A percentile compares a stretch with the other conserved stretches of the same genome.
phyloP scores from a whole-genome alignment of 2,113 vertebrate species.

The Myocastor coypus region DNA sequence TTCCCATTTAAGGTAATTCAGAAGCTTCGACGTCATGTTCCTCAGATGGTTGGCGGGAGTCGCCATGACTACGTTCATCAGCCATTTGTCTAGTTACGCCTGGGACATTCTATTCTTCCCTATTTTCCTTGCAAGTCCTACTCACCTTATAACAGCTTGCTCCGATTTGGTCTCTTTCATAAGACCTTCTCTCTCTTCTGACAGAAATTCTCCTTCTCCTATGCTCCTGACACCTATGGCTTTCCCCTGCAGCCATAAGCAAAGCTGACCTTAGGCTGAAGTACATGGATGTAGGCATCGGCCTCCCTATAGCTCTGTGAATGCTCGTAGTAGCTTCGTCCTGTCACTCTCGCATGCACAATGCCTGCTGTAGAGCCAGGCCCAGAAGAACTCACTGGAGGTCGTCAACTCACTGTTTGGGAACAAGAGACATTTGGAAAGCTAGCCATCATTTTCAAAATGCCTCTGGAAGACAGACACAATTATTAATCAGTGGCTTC shows the following conservation, averaged over 20 bases:
- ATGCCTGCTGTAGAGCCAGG: background rate
- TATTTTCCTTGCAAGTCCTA: background rate
- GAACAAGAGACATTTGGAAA: constrained; percentile 20
- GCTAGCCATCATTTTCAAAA: constrained; percentile 43
- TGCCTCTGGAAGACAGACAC: background rate
- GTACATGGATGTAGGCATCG: background rate
- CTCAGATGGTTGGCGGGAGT: background rate
- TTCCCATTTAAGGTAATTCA: background rate
- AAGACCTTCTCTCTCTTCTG: background rate
- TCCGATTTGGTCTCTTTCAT: background rate
- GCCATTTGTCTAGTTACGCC: background rate
- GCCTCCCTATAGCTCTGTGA: background rate
- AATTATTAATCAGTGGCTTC: constrained; percentile 57
- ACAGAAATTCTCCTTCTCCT: background rate
- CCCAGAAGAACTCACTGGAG: background rate
- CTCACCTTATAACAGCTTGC: background rate
- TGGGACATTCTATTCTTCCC: too few relatives aligned
- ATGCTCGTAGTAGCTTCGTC: background rate
- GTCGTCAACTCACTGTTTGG: background rate
- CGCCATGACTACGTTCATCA: background rate
- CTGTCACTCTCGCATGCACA: background rate
- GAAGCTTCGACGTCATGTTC: background rate
- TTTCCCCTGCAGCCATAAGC: background rate
- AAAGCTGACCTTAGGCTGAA: background rate
- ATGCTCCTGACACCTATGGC: background rate